phyloP scores from a whole-genome alignment of 2,113 vertebrate species.

The Oophaga pumilio region DNA sequence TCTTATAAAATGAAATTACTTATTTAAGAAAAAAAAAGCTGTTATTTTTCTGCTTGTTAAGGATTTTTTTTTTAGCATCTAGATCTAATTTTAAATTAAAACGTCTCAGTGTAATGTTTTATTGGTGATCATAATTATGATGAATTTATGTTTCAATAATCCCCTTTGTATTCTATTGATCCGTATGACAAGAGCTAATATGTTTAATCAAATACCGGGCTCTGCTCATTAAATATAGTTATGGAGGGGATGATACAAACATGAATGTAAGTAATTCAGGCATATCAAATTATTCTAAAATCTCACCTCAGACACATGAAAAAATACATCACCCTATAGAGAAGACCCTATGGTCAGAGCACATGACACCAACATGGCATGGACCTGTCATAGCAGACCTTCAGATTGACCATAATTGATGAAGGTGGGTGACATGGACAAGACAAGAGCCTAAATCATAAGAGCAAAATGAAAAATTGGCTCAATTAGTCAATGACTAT shows the following conservation, averaged over 20 bases:
- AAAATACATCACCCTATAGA: not conserved
- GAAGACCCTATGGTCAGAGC: not conserved
- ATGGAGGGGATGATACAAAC: not conserved
- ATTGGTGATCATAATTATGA: slow-evolving; percentile 76
- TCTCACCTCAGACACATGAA: not conserved
- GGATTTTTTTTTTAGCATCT: slow-evolving; percentile 63
- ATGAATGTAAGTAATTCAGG: not conserved
- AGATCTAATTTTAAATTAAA: slow-evolving; percentile 78
- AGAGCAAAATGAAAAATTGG: slow-evolving; percentile 13
- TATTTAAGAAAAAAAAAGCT: slow-evolving; percentile 68
- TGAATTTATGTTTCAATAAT: slow-evolving; percentile 78
- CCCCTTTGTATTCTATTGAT: slow-evolving; percentile 72
- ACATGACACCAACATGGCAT: not conserved
- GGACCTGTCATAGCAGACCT: not conserved
- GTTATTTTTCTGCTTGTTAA: slow-evolving; percentile 80
- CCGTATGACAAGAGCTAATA: slow-evolving; percentile 62
- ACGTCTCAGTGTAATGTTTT: slow-evolving; percentile 73
- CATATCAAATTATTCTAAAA: not conserved
- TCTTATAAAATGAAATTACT: slow-evolving; percentile 72
- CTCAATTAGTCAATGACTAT: slow-evolving; percentile 27
- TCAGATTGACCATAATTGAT: slow-evolving; percentile 4
- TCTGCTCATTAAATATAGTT: slow-evolving; percentile 23
- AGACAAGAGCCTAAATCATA: slow-evolving; percentile 20
- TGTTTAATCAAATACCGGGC: slow-evolving; percentile 38
- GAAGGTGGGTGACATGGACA: not conserved